Percentiles rank a stretch among this genome's conserved stretches.
Conservation (phyloP, 2,888 invertebrate species). For the Apodemia hepburni region DNA sequence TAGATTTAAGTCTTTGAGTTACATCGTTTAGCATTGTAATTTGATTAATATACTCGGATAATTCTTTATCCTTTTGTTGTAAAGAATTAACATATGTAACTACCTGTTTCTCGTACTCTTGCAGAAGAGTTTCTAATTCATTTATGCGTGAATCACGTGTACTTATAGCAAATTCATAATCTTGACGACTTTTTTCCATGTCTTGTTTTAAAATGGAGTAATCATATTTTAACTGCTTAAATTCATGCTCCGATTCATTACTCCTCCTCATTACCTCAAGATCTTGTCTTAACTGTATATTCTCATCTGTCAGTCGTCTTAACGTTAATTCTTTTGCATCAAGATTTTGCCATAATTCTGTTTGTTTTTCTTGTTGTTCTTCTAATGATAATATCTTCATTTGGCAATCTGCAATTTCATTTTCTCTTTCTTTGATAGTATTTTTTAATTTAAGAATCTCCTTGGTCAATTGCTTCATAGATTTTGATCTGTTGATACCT, state of each 20-base stretch:
- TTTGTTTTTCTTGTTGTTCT: conserved; percentile 70
- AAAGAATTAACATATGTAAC: conserved; percentile 59
- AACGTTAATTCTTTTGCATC: conserved; percentile 62
- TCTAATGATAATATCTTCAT: conserved; percentile 74
- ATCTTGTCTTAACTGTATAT: conserved; percentile 59
- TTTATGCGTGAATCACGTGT: conserved; percentile 66
- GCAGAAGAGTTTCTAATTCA: conserved; percentile 70
- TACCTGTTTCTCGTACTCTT: conserved; percentile 74
- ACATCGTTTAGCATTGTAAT: conserved; percentile 75
- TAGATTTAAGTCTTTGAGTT: conserved; percentile 70
- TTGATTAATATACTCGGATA: conserved; percentile 73
- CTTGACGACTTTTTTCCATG: conserved; percentile 56
- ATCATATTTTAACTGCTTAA: conserved; percentile 46
- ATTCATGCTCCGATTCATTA: conserved; percentile 45
- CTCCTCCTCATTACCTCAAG: conserved; percentile 47
- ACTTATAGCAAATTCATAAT: conserved; percentile 52
- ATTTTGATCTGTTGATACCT: conserved; percentile 57
- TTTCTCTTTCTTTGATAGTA: conserved; percentile 73
- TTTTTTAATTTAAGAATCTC: conserved; percentile 74
- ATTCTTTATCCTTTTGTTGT: conserved; percentile 70
- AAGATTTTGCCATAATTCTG: conserved; percentile 51
- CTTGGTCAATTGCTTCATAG: conserved; percentile 72
- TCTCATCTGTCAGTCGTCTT: conserved; percentile 60
- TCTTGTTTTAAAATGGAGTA: conserved; percentile 54
- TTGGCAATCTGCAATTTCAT: conserved; percentile 71